phyloP scores from a whole-genome alignment of 2,888 invertebrate genomes.

The Calameuta idolon region DNA sequence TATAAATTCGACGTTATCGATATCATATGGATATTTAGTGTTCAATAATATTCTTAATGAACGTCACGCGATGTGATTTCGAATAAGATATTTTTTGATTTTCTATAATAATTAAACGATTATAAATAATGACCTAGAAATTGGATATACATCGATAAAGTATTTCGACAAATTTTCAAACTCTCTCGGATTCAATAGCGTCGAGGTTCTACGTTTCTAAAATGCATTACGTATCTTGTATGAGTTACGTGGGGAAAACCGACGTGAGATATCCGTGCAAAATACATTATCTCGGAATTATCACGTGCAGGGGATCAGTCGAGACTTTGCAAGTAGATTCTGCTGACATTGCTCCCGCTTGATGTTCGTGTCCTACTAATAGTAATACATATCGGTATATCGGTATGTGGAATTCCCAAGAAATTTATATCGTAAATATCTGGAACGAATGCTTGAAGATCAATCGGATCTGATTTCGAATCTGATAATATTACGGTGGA shows the following conservation, averaged over 20 bases:
- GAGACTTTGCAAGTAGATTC: background rate
- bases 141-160: background rate
- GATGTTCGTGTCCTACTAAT: background rate
- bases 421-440: background rate
- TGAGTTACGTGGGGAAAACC: constrained; percentile 48
- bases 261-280: constrained; percentile 39
- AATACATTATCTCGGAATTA: constrained; percentile 32
- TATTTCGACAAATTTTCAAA: background rate
- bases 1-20: background rate
- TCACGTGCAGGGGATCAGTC: background rate
- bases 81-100: background rate
- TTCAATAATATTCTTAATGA: too few species aligned
- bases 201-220: background rate
- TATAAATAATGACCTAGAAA: background rate
- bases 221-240: background rate
- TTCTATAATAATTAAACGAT: background rate
- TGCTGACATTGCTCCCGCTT: background rate
- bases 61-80: too few species aligned
- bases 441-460: background rate
- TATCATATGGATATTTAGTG: background rate
- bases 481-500: background rate
- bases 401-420: background rate
- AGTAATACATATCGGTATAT: background rate
- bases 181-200: background rate
- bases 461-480: background rate